Conservation (phyloP, 2,113 vertebrate species). For the Rhinoptilus africanus region DNA sequence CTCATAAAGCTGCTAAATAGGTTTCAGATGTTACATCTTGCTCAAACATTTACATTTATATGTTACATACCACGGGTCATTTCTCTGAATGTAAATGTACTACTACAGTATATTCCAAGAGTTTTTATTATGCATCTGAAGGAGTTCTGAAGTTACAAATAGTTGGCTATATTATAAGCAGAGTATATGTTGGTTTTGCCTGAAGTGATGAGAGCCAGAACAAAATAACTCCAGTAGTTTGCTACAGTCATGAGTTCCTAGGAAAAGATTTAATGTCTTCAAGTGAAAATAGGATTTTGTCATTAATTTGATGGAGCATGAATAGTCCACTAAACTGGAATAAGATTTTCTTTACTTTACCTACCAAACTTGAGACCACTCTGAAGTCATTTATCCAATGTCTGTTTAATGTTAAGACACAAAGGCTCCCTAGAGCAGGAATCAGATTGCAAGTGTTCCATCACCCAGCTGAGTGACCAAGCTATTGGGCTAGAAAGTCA, state of each 20-base stretch:
- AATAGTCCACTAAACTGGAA: background rate
- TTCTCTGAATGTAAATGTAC: background rate
- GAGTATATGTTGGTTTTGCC: background rate
- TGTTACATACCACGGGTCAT: background rate
- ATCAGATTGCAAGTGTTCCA: background rate
- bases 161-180: background rate
- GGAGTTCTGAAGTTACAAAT: background rate
- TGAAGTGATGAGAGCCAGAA: background rate
- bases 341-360: background rate
- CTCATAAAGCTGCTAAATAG: background rate
- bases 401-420: background rate
- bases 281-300: background rate
- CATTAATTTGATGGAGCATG: background rate
- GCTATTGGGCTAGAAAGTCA: background rate
- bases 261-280: background rate
- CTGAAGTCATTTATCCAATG: background rate
- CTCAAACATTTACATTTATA: background rate
- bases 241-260: background rate
- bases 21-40: background rate
- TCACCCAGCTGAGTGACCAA: rapidly evolving
- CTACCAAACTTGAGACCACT: background rate
- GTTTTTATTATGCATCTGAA: background rate
- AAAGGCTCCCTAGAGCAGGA: background rate
- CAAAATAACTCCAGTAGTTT: background rate
- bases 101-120: background rate